Percentiles rank a stretch among this genome's conserved stretches.
phyloP scores from a whole-genome alignment of 2,797 vertebrate genomes.

The Trematocara caparti region DNA sequence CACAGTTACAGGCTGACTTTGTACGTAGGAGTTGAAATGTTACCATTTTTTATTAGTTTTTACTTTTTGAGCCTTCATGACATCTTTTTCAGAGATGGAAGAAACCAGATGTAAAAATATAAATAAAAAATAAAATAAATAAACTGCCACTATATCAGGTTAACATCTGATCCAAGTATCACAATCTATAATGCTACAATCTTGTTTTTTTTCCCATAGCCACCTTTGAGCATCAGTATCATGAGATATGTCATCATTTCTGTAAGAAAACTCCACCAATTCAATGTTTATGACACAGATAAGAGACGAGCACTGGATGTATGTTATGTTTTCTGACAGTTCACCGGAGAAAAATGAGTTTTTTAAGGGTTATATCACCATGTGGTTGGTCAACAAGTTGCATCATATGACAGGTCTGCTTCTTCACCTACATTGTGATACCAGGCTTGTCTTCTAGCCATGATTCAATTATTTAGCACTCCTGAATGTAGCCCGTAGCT shows the following conservation, averaged over 20 bases:
- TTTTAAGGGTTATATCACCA: background rate
- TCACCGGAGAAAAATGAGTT: rapidly evolving
- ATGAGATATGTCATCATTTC: rapidly evolving
- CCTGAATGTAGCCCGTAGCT: background rate
- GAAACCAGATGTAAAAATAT: background rate
- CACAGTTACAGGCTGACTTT: too few species aligned
- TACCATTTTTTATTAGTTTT: background rate
- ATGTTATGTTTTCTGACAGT: background rate
- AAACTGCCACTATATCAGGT: background rate
- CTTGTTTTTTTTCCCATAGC: rapidly evolving
- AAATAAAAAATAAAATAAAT: background rate
- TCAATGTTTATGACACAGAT: background rate
- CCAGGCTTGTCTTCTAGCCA: background rate
- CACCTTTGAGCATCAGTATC: background rate
- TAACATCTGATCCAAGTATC: background rate
- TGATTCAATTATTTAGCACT: background rate
- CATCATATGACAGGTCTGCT: background rate
- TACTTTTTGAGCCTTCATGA: background rate
- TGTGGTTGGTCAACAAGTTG: background rate
- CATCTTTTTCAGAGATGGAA: background rate
- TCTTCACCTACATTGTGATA: background rate
- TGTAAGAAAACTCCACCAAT: background rate
- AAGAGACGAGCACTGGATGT: too few species aligned
- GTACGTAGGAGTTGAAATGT: background rate
- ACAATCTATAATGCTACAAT: background rate